Evolutionary conservation across 2,797 vertebrate genomes (phyloP), one percentile per base, ranked within the genome.

Genomic region (Emys orbicularis): DNA sequence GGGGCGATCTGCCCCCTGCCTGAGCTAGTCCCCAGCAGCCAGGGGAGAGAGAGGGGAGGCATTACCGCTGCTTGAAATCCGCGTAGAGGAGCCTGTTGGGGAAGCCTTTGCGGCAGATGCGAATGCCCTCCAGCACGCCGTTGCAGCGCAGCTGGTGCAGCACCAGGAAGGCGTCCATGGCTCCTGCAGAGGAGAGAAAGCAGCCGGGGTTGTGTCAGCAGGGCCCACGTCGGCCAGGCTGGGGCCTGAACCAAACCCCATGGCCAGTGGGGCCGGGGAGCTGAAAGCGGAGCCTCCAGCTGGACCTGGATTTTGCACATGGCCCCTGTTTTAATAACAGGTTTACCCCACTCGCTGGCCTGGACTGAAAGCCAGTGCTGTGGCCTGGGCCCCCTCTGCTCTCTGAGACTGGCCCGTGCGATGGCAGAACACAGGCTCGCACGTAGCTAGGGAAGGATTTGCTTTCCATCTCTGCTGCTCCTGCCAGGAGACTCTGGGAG

Each of bases 51-150:
- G 41, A 68, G n/a, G 82, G 50, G 68, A 65, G 96, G 93, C 80
- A 59, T 93, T 96, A 99, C 99, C 99, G 98, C 96, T 99, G 99
- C 96, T 99, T 99, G 98, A 99, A 99, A 95, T 99, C 99, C 0
- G 99, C 98, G 0, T 99, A 99, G 84, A 99, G 98, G 89, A 99
- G 98, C 96, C 99, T 99, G 98, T 99, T 99, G 86, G 99, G 99
- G 95, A 99, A 99, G 6, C 99, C 99, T 97, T 99, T 99, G 49
- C 99, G 98, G 97, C 99, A 99, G 98, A 99, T 99, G 85, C 99
- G 98, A 97, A 99, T 99, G 19, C 99, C 99, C 86, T 99, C 99
- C 49, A 99, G 98, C 59, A 99, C 99, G 2, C 99, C 99, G 0
- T 99, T 99, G 96, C 99, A 99, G 29, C 99, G 98, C 80, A 99